Evolutionary conservation across 2,888 invertebrate species (phyloP).

Genomic region (Platypus cylindrus): DNA sequence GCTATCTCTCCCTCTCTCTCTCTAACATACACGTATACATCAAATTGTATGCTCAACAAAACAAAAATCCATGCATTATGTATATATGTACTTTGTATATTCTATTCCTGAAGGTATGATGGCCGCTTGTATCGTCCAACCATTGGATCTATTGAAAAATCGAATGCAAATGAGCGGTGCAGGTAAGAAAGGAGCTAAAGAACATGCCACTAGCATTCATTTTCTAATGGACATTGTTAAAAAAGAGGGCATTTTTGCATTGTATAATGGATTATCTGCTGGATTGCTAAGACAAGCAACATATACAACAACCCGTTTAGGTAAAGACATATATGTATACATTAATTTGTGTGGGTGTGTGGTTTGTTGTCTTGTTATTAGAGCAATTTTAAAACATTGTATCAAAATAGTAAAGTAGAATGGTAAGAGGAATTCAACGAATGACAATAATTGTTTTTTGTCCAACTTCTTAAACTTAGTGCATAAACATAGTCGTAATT

Average conservation of each 20-base stretch:
- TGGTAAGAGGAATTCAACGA: too few relatives aligned
- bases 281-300: slow-evolving; percentile 90
- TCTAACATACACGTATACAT: not conserved
- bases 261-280: slow-evolving; percentile 77
- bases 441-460: too few relatives aligned
- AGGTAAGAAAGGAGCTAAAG: slow-evolving; percentile 36
- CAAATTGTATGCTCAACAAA: not conserved
- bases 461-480: too few relatives aligned
- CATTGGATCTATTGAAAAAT: slow-evolving; percentile 92
- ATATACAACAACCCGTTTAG: slow-evolving; percentile 90
- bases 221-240: slow-evolving; percentile 65
- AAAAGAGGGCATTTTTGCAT: slow-evolving; percentile 72
- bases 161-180: slow-evolving; percentile 80
- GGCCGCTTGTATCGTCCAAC: slow-evolving; percentile 88
- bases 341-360: too few relatives aligned
- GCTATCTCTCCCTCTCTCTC: not conserved
- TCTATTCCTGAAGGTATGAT: slow-evolving; percentile 75
- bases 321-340: slow-evolving; percentile 34
- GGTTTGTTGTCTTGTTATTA: too few relatives aligned
- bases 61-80: not conserved
- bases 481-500: too few relatives aligned
- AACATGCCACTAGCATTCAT: slow-evolving; percentile 67
- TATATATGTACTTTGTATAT: slow-evolving; percentile 2
- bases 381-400: too few relatives aligned
- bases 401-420: too few relatives aligned